Base-by-base conservation (phyloP, 2,888 invertebrate genomes). In the Parelbella ahira region DNA sequence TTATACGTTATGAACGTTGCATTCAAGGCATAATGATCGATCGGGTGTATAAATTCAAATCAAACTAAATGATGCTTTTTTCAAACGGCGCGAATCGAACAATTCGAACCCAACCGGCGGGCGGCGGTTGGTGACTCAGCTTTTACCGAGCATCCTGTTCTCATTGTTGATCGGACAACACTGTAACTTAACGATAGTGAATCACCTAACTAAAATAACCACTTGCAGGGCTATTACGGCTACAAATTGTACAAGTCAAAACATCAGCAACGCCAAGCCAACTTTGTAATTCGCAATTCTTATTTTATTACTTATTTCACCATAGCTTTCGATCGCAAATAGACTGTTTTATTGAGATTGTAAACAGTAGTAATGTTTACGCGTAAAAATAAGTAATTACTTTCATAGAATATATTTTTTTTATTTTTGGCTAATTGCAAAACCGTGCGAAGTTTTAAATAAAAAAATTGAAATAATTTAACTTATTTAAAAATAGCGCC, bases 151-250 rank as follows among this genome's bases (percentile, higher is more conserved):
- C 68, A 67, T 68, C 68, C 67, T 64, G 74, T 65, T 68, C 63
- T 62, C 72, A 72, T 73, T 72, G 75, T 72, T 59, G 68, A 66
- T 63, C 62, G 45, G 43, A 47, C 61, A 55, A 60, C 56, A 54
- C 54, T 52, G 58, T 34, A 51, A 49, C 48, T 51, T 47, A 52
- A 49, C 48, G 42, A 52, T 49, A 43, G 47, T 60, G 60, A 60
- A 49, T 59, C 60, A 58, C 51, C 45, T 24, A 29, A 44, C 55
- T 51, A 56, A 60, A 60, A 58, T 58, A 56, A 52, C 53, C 48
- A 41, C 47, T 53, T 38, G 39, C 23, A 27, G 15, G 27, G 45
- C 33, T 32, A 32, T 36, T 36, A 30, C 43, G 18, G 28, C 18
- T 11, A 42, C 42, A 41, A 42, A 27, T 43, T 45, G 45, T 25